Base-by-base conservation (phyloP, 1,140 invertebrate genomes). In the Pemphigus obesinymphae region DNA sequence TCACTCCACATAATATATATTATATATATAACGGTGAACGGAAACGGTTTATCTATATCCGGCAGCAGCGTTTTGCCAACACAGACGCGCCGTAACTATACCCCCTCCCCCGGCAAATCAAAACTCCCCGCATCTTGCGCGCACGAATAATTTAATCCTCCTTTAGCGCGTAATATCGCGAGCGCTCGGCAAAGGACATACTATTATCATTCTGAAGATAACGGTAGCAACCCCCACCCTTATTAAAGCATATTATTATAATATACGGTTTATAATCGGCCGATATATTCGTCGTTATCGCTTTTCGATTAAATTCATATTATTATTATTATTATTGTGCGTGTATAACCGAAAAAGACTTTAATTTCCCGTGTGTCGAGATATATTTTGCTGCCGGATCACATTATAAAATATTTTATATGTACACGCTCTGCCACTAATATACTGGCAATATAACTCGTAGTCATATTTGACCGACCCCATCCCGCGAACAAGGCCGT, bases 11-110 rank as follows among this genome's bases (percentile, higher is more conserved):
- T n/a, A n/a, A n/a, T n/a, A 66, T 66, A 17, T 37, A 66, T 29
- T 61, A 29, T 61, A 15, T 5, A 20, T 20, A n/a, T 17, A 70
- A 70, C 13, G 40, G 68, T 70, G 40, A 70, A 23, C 68, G 68
- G 23, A 70, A 70, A 70, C 68, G n/a, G 11, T 70, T 70, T 70
- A 70, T 70, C 68, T 26, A 70, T 70, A 70, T 70, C 68, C 68
- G 68, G 68, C 15, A 45, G 23, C 15, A 43, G 1, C 37, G 68
- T 70, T 70, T 29, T 45, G 40, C 40, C 23, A 70, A 45, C 68
- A 58, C 53, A 17, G 31, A 34, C 34, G 20, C 20, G 37, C 34
- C 17, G 20, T 66, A n/a, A n/a, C n/a, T n/a, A 37, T 6, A n/a
- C 34, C 20, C 20, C 58, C 13, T 5, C 11, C 37, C 13, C n/a